These are phyloP conservation scores for Aphrophora alni DNA, from an alignment of 2,888 invertebrate genomes.

Conservation along the genomic window DNA sequence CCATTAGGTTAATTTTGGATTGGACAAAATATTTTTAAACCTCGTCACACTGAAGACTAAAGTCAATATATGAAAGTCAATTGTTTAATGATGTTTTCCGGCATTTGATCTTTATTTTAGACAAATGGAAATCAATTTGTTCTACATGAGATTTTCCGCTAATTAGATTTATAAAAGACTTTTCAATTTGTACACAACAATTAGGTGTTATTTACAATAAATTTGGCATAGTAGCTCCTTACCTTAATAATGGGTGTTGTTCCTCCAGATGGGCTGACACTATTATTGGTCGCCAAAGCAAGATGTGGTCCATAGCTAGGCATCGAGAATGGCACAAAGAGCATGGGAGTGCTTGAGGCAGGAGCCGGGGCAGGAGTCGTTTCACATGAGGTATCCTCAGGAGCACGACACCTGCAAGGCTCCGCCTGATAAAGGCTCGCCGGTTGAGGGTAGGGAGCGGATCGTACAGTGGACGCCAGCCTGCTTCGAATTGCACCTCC, in stretches of 20 bases:
- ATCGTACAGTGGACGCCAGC: conserved; percentile 52
- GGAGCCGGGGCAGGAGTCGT: conserved; percentile 37
- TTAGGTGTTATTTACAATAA: too few relatives aligned
- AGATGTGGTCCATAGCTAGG: conserved; percentile 56
- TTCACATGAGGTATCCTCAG: conserved; percentile 39
- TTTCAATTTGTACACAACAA: too few relatives aligned
- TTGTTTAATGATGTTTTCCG: too few relatives aligned
- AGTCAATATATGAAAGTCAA: too few relatives aligned
- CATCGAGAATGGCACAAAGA: conserved; percentile 59
- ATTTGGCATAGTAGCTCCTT: too few relatives aligned
- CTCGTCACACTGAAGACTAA: too few relatives aligned
- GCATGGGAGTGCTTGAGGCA: conserved; percentile 57
- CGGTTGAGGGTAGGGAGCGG: conserved; percentile 51
- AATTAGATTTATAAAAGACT: too few relatives aligned
- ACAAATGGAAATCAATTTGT: too few relatives aligned
- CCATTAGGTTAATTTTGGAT: too few relatives aligned
- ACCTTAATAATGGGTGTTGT: conserved; percentile 44
- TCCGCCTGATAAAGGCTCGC: conserved; percentile 39
- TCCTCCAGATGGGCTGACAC: conserved; percentile 51
- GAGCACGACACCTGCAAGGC: conserved; percentile 38
- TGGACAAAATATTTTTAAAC: too few relatives aligned
- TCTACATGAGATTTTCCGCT: too few relatives aligned
- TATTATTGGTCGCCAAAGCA: conserved; percentile 53
- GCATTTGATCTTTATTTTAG: too few relatives aligned
- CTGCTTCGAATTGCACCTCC: conserved; percentile 44